Evolutionary conservation across 2,888 invertebrate species (phyloP), one percentile per base, ranked within the genome.

Genomic region (Andrena dorsata): DNA sequence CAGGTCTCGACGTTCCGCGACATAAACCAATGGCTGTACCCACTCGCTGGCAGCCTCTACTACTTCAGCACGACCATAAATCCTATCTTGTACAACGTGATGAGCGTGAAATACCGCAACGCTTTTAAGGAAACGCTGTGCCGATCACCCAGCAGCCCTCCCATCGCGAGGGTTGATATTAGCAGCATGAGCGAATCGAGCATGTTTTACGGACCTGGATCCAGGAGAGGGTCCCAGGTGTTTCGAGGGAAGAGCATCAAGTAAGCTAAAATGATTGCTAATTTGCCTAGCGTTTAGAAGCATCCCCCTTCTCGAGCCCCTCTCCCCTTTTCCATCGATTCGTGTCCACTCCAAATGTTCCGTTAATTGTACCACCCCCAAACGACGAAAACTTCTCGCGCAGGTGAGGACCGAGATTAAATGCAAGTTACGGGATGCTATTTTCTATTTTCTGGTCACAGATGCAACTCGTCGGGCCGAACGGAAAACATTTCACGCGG

Each of bases 21-120:
- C 84, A 95, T 97, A 90, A 97, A 97, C 93, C 96, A 96, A 89
- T 97, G 96, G 95, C 94, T 97, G 85, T 97, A 96, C 94, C 96
- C 96, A 89, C 95, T 97, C 13, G 96, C 97, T 0, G 98, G 98
- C 0, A 96, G 96, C 76, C 95, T 97, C 69, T 98, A 98, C 63
- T 95, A 94, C 89, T 93, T 94, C 86, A 94, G 94, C 8, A 96
- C 97, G 35, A 97, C 97, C 0, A 95, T 97, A 88, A 98, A 98
- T 94, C 98, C 98, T 0, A 97, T 98, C 80, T 94, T 98, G 0
- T 98, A 98, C 94, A 98, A 97, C 92, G 95, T 97, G 2, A 97
- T 98, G 97, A 96, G 95, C 71, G 94, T 91, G 91, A 96, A 97
- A 89, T 98, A 98, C 94, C 95, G 97, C 30, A 95, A 95, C 30